These are phyloP conservation scores for Plectus sambesii DNA, from an alignment of 1,140 invertebrate genomes.

Conservation along the genomic window DNA sequence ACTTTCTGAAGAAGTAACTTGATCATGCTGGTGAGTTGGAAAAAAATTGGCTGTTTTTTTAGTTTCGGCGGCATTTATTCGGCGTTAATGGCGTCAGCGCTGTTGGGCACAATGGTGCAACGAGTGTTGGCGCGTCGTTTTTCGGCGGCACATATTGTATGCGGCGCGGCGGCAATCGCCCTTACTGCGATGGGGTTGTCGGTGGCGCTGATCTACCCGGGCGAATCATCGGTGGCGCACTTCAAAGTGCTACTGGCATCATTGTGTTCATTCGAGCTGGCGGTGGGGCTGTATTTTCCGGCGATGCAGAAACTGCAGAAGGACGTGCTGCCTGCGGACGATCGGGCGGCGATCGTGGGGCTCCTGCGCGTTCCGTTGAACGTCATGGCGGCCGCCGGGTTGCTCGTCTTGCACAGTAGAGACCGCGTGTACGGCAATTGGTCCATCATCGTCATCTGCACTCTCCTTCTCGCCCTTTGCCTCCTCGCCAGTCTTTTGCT, in stretches of 20 bases:
- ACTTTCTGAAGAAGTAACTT: too few species aligned
- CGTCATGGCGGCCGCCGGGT: too few species aligned
- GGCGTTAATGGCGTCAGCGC: constrained; percentile 11
- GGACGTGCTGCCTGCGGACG: too few species aligned
- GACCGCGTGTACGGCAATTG: constrained; percentile 16
- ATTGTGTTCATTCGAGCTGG: constrained; percentile 11
- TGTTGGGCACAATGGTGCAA: constrained; percentile 16
- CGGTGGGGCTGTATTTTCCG: constrained; percentile 14
- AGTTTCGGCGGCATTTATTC: constrained; percentile 17
- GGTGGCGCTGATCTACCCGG: constrained; percentile 3
- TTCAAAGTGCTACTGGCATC: constrained; percentile 7
- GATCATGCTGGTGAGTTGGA: neutral
- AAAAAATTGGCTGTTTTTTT: constrained; percentile 8
- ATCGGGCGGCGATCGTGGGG: too few species aligned
- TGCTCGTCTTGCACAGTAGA: constrained; percentile 5
- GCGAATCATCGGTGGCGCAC: neutral
- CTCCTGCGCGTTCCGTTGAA: too few species aligned
- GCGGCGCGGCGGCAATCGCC: constrained; percentile 6
- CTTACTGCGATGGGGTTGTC: constrained; percentile 5
- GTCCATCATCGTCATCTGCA: constrained; percentile 11
- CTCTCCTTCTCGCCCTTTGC: constrained; percentile 11
- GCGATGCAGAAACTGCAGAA: constrained; percentile 17
- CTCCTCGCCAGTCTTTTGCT: too few species aligned
- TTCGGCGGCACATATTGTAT: constrained; percentile 13
- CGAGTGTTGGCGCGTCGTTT: constrained; percentile 5